Conservation (phyloP, 2,113 vertebrate species). For the Baryphthengus martii region DNA sequence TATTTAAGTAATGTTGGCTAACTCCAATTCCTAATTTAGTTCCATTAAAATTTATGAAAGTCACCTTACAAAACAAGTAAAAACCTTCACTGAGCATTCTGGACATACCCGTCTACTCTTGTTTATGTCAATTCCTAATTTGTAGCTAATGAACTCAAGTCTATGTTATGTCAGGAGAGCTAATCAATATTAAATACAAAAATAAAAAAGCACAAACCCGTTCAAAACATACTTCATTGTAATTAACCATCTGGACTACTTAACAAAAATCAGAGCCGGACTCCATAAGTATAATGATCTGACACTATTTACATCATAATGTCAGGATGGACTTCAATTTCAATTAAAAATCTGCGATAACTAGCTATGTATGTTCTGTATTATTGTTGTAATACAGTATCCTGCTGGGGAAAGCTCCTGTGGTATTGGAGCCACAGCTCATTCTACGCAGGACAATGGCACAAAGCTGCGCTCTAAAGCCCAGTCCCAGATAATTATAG, state of each 20-base stretch:
- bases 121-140: slow-evolving; percentile 5
- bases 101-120: not conserved
- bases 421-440: not conserved
- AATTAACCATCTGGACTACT: not conserved
- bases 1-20: not conserved
- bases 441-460: not conserved
- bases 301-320: not conserved
- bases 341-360: not conserved
- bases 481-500: not conserved
- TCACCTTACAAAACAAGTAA: not conserved
- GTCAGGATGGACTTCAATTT: not conserved
- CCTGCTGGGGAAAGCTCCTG: not conserved
- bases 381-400: not conserved
- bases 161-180: not conserved
- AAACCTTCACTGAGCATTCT: not conserved
- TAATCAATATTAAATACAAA: slow-evolving; percentile 34
- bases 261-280: not conserved
- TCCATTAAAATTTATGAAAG: not conserved
- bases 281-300: not conserved
- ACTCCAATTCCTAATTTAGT: not conserved
- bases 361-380: too few species aligned
- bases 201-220: not conserved
- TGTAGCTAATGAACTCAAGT: not conserved
- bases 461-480: not conserved
- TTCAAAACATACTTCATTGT: not conserved